Evolutionary conservation across 2,113 vertebrate genomes (phyloP).

Genomic region (Serinus canaria): DNA sequence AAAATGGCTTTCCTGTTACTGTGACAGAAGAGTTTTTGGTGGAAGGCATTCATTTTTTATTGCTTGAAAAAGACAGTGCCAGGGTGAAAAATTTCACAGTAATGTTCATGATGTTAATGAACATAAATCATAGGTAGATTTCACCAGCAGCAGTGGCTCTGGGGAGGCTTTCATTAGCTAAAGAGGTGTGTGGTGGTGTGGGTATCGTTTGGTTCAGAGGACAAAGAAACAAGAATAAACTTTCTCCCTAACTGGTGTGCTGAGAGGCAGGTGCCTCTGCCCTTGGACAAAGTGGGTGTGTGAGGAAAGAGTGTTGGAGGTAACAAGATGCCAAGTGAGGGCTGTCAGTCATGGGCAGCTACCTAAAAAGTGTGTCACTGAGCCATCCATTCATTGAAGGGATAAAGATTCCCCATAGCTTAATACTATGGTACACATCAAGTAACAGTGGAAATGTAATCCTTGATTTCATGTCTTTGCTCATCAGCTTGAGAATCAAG

Average conservation of each 20-base stretch:
- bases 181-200: not conserved
- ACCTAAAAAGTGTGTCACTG: not conserved
- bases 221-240: not conserved
- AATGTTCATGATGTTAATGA: conserved; percentile 32
- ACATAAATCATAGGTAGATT: not conserved
- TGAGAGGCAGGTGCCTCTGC: not conserved
- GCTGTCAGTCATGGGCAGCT: not conserved
- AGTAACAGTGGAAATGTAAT: not conserved
- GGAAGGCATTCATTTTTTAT: conserved; percentile 34
- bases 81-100: conserved; percentile 3
- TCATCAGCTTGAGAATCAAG: not conserved
- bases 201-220: not conserved
- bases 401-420: not conserved
- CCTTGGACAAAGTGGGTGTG: not conserved
- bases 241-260: not conserved
- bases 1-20: conserved; percentile 6
- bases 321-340: not conserved
- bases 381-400: not conserved
- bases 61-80: conserved; percentile 5
- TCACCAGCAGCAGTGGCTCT: not conserved
- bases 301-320: not conserved
- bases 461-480: not conserved
- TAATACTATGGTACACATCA: not conserved
- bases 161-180: not conserved
- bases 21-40: conserved; percentile 42